These are phyloP conservation scores for Antennarius maculatus DNA, from an alignment of 2,797 vertebrate genomes.

Conservation along the genomic window DNA sequence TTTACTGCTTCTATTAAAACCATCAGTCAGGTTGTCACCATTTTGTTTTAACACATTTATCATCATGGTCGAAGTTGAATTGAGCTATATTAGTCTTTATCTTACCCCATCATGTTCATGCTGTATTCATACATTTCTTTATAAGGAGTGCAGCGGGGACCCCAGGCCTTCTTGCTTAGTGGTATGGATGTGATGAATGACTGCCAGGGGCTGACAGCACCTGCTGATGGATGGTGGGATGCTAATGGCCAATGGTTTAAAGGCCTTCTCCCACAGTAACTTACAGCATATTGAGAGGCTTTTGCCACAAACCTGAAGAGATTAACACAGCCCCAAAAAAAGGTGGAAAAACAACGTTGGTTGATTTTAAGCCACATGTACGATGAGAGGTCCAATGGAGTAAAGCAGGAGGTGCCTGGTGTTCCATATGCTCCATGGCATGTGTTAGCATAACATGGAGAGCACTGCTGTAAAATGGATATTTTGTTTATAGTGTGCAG, in stretches of 20 bases:
- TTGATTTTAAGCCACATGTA: conserved; percentile 61
- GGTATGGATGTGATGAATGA: conserved; percentile 68
- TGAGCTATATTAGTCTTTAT: conserved; percentile 57
- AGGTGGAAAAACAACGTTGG: conserved; percentile 17
- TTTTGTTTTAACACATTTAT: conserved; percentile 52
- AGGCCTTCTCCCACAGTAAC: conserved; percentile 58
- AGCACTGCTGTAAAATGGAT: conserved; percentile 42
- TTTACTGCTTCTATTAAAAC: conserved; percentile 56
- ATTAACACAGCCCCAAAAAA: conserved; percentile 63
- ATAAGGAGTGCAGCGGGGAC: conserved; percentile 50
- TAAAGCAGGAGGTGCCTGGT: conserved; percentile 23
- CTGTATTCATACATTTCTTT: conserved; percentile 64
- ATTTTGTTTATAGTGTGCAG: conserved; percentile 47
- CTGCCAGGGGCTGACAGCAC: conserved; percentile 51
- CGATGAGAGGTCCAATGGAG: conserved; percentile 23
- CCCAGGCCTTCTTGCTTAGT: conserved; percentile 44
- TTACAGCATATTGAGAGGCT: conserved; percentile 60
- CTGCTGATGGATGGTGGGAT: conserved; percentile 66
- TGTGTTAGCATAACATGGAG: conserved; percentile 46
- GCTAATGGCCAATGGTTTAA: conserved; percentile 76
- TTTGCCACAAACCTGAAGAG: conserved; percentile 57
- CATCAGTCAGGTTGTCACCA: conserved; percentile 56
- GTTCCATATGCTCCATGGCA: conserved; percentile 48
- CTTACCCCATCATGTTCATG: conserved; percentile 37
- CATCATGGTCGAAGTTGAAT: conserved; percentile 52